Conservation (phyloP, 2,113 vertebrate genomes). For the Natator depressus region DNA sequence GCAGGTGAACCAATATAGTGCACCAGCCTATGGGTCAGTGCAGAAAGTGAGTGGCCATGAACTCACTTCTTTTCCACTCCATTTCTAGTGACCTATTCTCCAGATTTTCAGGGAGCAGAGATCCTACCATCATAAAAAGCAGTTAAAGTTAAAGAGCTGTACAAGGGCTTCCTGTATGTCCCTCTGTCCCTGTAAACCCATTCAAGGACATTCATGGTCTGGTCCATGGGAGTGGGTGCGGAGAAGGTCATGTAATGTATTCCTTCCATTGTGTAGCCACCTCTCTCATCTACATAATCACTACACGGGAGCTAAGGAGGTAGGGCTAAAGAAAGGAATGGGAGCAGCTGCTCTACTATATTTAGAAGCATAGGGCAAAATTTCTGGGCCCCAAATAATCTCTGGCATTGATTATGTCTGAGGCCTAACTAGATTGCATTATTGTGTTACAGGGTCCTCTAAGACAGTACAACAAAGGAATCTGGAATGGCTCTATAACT, state of each 20-base stretch:
- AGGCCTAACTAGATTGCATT: neutral
- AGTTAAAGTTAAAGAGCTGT: neutral
- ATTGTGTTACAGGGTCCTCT: neutral
- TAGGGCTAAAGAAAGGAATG: neutral
- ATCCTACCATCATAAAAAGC: neutral
- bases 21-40: neutral
- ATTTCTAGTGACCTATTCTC: neutral
- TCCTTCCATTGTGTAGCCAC: neutral
- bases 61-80: neutral
- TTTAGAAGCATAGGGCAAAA: neutral
- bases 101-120: neutral
- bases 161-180: neutral
- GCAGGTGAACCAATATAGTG: neutral
- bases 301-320: neutral
- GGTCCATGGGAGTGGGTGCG: neutral
- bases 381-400: neutral
- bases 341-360: neutral
- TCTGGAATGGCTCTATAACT: neutral
- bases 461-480: neutral
- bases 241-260: neutral
- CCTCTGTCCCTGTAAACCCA: neutral
- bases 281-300: neutral
- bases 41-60: fast-evolving
- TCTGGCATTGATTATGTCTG: fast-evolving
- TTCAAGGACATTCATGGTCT: neutral